Evolutionary conservation across 2,797 vertebrate species (phyloP).

Genomic region (Tokudaia muenninki): DNA sequence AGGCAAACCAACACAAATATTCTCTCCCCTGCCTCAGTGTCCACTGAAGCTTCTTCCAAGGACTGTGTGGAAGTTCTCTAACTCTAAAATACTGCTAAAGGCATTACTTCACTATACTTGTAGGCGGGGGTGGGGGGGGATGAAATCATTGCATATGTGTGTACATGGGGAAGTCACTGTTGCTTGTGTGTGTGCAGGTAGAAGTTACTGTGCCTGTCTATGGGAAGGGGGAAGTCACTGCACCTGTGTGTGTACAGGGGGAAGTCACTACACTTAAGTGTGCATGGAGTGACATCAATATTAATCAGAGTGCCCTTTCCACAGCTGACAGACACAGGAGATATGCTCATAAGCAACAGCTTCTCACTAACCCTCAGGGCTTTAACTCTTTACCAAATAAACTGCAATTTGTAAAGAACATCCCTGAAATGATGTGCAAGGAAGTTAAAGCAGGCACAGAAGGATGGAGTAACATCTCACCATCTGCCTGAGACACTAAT

Average conservation of each 20-base stretch:
- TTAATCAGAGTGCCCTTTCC: constrained; percentile 77
- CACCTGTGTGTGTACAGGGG: not conserved
- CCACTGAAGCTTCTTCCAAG: not conserved
- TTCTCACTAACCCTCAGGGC: constrained; percentile 54
- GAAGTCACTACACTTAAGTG: not conserved
- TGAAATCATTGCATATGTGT: not conserved
- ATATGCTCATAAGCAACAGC: constrained; percentile 6
- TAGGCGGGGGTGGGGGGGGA: not conserved
- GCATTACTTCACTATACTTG: not conserved
- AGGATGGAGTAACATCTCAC: constrained; percentile 74
- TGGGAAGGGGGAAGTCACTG: constrained; percentile 1
- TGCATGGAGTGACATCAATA: not conserved
- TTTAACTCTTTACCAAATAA: constrained; percentile 72
- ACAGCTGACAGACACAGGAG: constrained; percentile 65
- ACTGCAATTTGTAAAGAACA: constrained; percentile 71
- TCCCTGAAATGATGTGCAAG: constrained; percentile 66
- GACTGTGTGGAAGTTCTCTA: not conserved
- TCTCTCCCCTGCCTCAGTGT: not conserved
- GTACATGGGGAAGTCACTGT: not conserved
- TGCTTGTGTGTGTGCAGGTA: not conserved
- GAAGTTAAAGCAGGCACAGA: constrained; percentile 72
- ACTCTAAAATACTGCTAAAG: not conserved
- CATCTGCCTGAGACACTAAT: constrained; percentile 67
- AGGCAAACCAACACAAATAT: not conserved
- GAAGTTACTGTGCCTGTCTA: not conserved